Evolutionary conservation across 2,888 invertebrate species (phyloP), one percentile per base, ranked within the genome.

Genomic region (Stegophylla sp.): DNA sequence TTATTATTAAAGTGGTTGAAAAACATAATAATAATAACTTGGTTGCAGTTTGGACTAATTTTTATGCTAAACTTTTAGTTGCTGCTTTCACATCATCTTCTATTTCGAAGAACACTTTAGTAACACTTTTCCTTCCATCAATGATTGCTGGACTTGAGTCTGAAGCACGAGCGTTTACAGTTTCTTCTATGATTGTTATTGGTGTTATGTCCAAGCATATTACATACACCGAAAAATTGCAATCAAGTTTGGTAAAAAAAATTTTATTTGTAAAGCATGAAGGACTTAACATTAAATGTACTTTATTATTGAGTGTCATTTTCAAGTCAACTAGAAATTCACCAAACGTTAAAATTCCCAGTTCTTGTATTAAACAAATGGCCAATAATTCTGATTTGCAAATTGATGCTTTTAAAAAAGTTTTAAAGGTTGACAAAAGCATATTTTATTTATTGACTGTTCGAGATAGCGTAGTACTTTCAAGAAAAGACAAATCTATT

Each of bases 1-100:
- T 89, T 83, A 89, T 91, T 0, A 84, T 88, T 0, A 86, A 87
- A 51, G 89, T 91, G 1, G 89, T 93, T 0, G 89, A 90, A 85
- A 87, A 87, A 79, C 84, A 83, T 83, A 67, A 61, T 23, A 51
- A 41, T 71, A 45, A 79, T 0, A 61, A 63, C n/a, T 17, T 71
- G 15, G 23, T 79, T 7, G 41, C n/a, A 48, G 71, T 71, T 48
- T 79, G 79, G 79, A 79, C 79, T 71, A 79, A 79, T 41, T 79
- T 79, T 71, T 79, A 79, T 71, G 69, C 79, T n/a, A 79, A 79
- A 69, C 20, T 79, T 51, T 48, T 61, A 69, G 79, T 79, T 63
- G 71, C 79, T 26, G 79, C 79, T 34, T 79, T 79, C 71, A 63
- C 28, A 51, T 61, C 69, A 9, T 79, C 79, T 41, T 51, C 79